Base-by-base conservation (phyloP, 1,140 invertebrate genomes). In the Drosophila bifasciata region DNA sequence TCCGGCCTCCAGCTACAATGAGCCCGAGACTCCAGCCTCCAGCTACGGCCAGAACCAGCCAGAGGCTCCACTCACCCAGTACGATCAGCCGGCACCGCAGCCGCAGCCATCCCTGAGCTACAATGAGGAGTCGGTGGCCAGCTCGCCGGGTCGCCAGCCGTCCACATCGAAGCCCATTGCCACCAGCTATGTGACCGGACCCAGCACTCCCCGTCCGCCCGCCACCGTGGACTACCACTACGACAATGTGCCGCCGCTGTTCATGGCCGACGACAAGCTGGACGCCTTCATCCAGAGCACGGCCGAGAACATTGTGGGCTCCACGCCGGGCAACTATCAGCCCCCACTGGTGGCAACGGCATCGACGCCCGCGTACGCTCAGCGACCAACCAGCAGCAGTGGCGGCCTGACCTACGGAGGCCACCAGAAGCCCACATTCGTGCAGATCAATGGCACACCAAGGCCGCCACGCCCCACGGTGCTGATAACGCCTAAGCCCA, bases 401-500 rank as follows among this genome's bases (percentile, higher is more conserved):
- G 32, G 32, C 49, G 15, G 49, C 49, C 6, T n/a, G n/a, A 55
- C 36, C 45, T 81, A 86, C 49, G 66, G 46, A 0, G 64, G 67
- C 5, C 81, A 91, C 49, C 91, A 86, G 63, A 90, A 88, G 39
- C 85, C 91, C 11, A 72, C 64, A 0, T 90, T 90, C n/a, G 80
- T 91, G 25, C 83, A 91, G 50, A 76, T 91, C 36, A 73, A 77
- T 73, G 78, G 28, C 48, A 90, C 76, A 73, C 92, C 70, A 78
- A 93, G 71, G 89, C 92, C 89, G 16, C 92, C 93, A 9, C 90
- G 92, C 3, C 93, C 93, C 13, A 94, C 94, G 0, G 92, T 94
- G 6, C 86, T 94, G 19, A 94, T 94, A 15, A 94, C 92, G 23
- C 94, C 94, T 32, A 95, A 94, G 83, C 94, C 94, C 4, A 92